phyloP scores from a whole-genome alignment of 2,888 invertebrate genomes.

The Eurytoma adleriae region DNA sequence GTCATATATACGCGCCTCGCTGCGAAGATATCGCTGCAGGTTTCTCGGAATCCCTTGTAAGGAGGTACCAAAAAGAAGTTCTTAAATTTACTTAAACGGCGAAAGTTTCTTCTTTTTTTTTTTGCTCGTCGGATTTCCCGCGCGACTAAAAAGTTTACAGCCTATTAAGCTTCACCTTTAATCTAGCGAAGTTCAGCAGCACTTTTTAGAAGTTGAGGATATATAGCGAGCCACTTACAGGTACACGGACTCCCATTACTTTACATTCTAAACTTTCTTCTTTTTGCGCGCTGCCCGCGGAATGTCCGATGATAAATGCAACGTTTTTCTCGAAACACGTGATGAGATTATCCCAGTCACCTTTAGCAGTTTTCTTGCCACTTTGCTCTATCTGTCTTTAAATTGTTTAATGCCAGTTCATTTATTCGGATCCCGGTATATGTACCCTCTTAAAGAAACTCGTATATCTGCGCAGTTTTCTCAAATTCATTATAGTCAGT shows the following conservation, averaged over 20 bases:
- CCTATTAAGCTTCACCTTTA: slow-evolving; percentile 34
- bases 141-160: slow-evolving; percentile 3
- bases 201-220: slow-evolving; percentile 41
- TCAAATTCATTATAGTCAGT: too few species aligned
- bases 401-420: too few species aligned
- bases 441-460: too few species aligned
- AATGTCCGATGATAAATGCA: slow-evolving; percentile 53
- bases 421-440: too few species aligned
- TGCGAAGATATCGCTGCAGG: background rate
- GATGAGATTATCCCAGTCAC: slow-evolving; percentile 52
- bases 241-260: slow-evolving; percentile 34
- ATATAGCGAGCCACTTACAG: slow-evolving; percentile 37
- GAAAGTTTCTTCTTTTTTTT: background rate
- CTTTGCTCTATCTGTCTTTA: slow-evolving; percentile 9
- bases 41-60: background rate
- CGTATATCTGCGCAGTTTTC: too few species aligned
- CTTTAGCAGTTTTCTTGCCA: slow-evolving; percentile 36
- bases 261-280: slow-evolving; percentile 49
- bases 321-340: slow-evolving; percentile 46
- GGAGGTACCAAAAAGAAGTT: too few species aligned
- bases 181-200: slow-evolving; percentile 30
- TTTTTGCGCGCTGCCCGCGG: slow-evolving; percentile 37
- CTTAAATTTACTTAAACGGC: background rate
- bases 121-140: background rate
- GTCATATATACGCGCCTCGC: background rate